Evolutionary conservation across 2,888 invertebrate genomes (phyloP), one percentile per base, ranked within the genome.

Genomic region (Dimorphilus gyrociliatus): DNA sequence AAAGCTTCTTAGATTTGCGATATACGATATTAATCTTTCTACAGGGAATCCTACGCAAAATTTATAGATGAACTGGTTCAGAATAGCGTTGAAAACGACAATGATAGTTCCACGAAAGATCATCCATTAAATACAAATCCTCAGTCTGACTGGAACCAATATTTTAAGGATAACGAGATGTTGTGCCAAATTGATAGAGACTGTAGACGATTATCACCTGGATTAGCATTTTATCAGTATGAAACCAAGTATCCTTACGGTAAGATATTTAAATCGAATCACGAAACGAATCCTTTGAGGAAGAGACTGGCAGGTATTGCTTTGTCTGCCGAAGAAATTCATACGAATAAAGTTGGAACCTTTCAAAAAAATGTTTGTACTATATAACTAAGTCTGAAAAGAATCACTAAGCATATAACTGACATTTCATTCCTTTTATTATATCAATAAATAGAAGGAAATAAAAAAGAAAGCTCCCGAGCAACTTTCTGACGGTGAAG

Each of bases 111-210:
- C 33, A 51, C 66, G 25, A 60, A 64, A 1, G 73, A 74, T 48
- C 81, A 97, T 72, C 97, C 94, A 0, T 65, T 97, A 30, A 90
- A 81, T 59, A 76, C 81, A n/a, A 82, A 81, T 48, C 88, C 92
- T 0, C 81, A 84, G 45, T 90, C 90, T 56, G 78, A 84, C 27
- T 97, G 97, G 97, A 78, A 78, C 48, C 78, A 77, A 3, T 94
- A 78, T 63, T 97, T 97, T 64, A 82, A 80, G 59, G 94, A 97
- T 60, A 97, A 97, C 62, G 90, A 94, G 66, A 86, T 92, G 36
- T 66, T 97, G 23, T 64, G 90, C 25, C 97, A 97, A 69, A 94
- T 97, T 48, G 92, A 94, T 62, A 94, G 92, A 61, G 90, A 92
- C 64, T 90, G 88, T 27, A 65, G 73, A 42, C 72, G 92, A 30